These are phyloP conservation scores for Pemphigus obesinymphae DNA, from an alignment of 1,140 invertebrate genomes.

Conservation along the genomic window DNA sequence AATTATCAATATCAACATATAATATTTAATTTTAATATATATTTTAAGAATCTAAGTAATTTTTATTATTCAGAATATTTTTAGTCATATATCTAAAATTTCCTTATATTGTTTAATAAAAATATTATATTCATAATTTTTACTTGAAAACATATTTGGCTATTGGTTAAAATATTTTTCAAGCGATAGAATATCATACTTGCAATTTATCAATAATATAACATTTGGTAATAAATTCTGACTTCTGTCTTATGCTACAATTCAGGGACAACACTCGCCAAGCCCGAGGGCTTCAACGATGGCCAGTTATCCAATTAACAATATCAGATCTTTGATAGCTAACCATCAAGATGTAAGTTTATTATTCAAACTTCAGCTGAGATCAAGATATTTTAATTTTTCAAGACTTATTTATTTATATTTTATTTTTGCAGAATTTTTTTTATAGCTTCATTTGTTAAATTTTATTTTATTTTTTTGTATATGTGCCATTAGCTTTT, in stretches of 20 bases:
- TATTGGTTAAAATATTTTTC: too few relatives aligned
- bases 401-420: not conserved
- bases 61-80: not conserved
- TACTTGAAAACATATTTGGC: not conserved
- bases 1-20: not conserved
- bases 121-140: not conserved
- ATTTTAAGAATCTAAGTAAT: not conserved
- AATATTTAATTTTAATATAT: not conserved
- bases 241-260: slow-evolving; percentile 45
- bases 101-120: not conserved
- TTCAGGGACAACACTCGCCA: slow-evolving; percentile 79
- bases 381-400: not conserved
- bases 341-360: slow-evolving; percentile 80
- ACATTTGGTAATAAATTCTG: slow-evolving; percentile 19
- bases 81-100: not conserved
- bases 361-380: not conserved
- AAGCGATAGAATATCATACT: too few relatives aligned
- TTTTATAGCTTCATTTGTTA: not conserved
- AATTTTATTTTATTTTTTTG: not conserved
- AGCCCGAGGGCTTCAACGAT: slow-evolving; percentile 77
- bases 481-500: not conserved
- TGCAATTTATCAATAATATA: not conserved
- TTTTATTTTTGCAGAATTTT: slow-evolving; percentile 8
- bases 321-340: slow-evolving; percentile 76
- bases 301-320: slow-evolving; percentile 81